These are phyloP conservation scores for Harmothoe impar DNA, from an alignment of 2,888 invertebrate species.

Conservation along the genomic window DNA sequence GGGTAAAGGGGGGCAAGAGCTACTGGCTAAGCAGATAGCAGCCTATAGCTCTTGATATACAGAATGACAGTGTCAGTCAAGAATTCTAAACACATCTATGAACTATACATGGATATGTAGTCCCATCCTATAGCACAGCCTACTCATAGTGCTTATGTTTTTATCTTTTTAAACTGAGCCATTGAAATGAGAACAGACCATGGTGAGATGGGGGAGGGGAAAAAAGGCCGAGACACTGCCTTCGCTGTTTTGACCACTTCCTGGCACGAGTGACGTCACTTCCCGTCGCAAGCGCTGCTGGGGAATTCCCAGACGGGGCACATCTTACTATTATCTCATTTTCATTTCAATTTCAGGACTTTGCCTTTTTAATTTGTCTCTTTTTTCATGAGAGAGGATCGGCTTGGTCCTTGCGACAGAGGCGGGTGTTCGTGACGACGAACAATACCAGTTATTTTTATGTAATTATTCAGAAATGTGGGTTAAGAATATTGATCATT, in stretches of 20 bases:
- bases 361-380: background rate
- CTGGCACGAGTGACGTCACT: conserved; percentile 48
- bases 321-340: conserved; percentile 63
- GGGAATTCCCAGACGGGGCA: background rate
- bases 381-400: background rate
- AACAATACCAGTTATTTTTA: conserved; percentile 60
- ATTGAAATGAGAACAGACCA: background rate
- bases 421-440: conserved; percentile 49
- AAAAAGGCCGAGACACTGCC: background rate
- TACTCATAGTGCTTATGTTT: background rate
- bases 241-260: conserved; percentile 18
- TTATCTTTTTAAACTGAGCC: background rate
- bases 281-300: conserved; percentile 22
- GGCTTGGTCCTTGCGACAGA: too few relatives aligned
- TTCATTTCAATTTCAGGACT: conserved; percentile 59
- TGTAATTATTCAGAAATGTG: conserved; percentile 63
- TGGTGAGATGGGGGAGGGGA: too few relatives aligned
- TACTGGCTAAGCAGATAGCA: background rate
- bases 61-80: background rate
- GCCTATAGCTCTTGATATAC: background rate
- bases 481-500: conserved; percentile 61
- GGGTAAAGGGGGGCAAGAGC: background rate
- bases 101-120: too few relatives aligned
- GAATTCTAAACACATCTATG: background rate
- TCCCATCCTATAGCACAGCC: background rate